A percentile compares a stretch with the other conserved stretches of the same genome.
Conservation (phyloP, 1,140 invertebrate species). For the Myzus persicae region DNA sequence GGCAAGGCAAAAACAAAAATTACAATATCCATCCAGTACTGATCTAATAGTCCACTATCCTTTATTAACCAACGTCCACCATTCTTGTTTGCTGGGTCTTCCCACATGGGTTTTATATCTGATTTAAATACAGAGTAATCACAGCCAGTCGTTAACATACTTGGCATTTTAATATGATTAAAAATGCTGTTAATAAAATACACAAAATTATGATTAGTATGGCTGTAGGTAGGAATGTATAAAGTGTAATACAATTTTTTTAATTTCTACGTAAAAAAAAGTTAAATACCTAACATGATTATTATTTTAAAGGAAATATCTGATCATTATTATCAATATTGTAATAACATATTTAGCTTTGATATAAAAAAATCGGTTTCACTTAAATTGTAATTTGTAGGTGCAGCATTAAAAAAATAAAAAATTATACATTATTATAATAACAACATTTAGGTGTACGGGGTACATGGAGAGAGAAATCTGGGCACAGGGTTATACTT, state of each 20-base stretch:
- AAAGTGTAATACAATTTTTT: slow-evolving; percentile 16
- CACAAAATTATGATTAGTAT: not conserved
- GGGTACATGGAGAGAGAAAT: no score
- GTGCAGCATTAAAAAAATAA: no score
- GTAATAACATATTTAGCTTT: not conserved
- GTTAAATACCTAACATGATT: not conserved
- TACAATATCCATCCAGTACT: slow-evolving; percentile 53
- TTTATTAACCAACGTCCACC: slow-evolving; percentile 96
- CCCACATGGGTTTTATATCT: slow-evolving; percentile 98
- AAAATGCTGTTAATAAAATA: slow-evolving; percentile 74
- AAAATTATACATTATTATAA: no score
- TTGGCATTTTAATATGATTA: slow-evolving; percentile 94
- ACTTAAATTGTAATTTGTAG: no score
- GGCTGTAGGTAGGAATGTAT: no score
- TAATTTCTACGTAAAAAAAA: not conserved
- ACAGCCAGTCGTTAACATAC: slow-evolving; percentile 85
- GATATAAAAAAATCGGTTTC: not conserved
- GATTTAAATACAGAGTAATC: slow-evolving; percentile 98
- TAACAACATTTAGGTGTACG: no score
- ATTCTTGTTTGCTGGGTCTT: slow-evolving; percentile 88
- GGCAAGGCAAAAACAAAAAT: not conserved
- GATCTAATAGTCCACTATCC: slow-evolving; percentile 70
- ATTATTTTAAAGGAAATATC: not conserved
- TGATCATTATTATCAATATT: not conserved
- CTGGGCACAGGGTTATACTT: no score